Evolutionary conservation across 2,888 invertebrate species (phyloP).

Genomic region (Drosophila suboccidentalis): DNA sequence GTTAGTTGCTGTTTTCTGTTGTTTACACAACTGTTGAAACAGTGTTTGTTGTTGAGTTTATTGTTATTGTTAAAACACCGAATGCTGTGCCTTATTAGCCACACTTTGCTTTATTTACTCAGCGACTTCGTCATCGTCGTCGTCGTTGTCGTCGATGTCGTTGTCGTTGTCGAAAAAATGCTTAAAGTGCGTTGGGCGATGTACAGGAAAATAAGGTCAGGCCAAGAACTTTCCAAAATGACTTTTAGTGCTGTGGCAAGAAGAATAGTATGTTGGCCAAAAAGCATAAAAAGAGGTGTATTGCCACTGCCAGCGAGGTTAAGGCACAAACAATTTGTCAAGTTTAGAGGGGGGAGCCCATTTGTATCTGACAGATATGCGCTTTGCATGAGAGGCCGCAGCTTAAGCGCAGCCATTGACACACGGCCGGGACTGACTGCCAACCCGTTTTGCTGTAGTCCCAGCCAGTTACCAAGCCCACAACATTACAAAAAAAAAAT

Average conservation of each 20-base stretch:
- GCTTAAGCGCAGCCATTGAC: constrained; percentile 53
- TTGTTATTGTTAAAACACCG: constrained; percentile 27
- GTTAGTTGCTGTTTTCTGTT: constrained; percentile 41
- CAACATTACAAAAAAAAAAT: constrained; percentile 42
- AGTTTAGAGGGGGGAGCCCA: constrained; percentile 43
- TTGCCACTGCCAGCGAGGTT: constrained; percentile 21
- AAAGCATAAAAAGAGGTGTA: constrained; percentile 25
- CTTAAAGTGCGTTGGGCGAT: constrained; percentile 49
- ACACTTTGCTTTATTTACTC: constrained; percentile 54
- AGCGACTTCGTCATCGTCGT: constrained; percentile 43
- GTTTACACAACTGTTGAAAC: constrained; percentile 67
- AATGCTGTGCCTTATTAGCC: constrained; percentile 65
- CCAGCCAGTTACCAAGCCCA: constrained; percentile 76
- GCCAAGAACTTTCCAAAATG: constrained; percentile 72
- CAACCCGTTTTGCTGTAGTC: constrained; percentile 56
- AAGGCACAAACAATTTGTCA: constrained; percentile 59
- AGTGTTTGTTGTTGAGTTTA: constrained; percentile 33
- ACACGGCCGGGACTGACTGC: constrained; percentile 26
- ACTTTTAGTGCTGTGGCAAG: constrained; percentile 38
- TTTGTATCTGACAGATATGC: constrained; percentile 65
- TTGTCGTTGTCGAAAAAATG: constrained; percentile 41
- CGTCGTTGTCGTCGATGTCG: constrained; percentile 20
- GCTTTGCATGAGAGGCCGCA: constrained; percentile 55
- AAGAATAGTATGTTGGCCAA: constrained; percentile 31
- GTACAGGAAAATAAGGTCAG: constrained; percentile 67